A percentile compares a stretch with the other conserved stretches of the same genome.
Evolutionary conservation across 2,888 invertebrate species (phyloP).

Genomic region (Drosophila acutilabella): DNA sequence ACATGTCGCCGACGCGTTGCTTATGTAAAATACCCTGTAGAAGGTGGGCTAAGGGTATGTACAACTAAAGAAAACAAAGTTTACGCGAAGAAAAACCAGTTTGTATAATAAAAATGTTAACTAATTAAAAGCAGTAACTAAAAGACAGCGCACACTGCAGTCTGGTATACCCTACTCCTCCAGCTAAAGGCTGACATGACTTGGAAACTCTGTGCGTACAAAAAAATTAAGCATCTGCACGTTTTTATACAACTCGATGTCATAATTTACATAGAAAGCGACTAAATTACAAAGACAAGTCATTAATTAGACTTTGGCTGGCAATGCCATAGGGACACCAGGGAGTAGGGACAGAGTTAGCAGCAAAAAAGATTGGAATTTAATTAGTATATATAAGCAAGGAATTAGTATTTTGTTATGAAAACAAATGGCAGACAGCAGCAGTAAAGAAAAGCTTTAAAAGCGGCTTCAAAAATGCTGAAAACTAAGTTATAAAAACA

Average conservation of each 20-base stretch:
- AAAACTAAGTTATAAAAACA: no score
- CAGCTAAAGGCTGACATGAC: no score
- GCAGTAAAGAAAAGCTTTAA: neutral
- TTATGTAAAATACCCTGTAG: constrained; percentile 20
- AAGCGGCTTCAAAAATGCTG: no score
- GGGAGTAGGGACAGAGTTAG: neutral
- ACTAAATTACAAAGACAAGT: constrained; percentile 26
- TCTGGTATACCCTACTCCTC: neutral
- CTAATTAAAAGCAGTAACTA: no score
- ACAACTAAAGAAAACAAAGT: no score
- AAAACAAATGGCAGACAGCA: neutral
- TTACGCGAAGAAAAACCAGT: no score
- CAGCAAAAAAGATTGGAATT: neutral
- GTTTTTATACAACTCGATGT: constrained; percentile 21
- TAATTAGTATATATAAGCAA: neutral
- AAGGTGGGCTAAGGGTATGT: neutral
- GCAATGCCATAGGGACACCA: neutral
- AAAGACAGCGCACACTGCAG: neutral
- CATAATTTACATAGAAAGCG: constrained; percentile 19
- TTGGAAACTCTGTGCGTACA: neutral
- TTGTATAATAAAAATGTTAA: no score
- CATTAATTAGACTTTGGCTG: constrained; percentile 35
- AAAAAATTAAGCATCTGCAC: constrained; percentile 8
- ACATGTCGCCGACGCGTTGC: constrained; percentile 17
- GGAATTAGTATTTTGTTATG: neutral